Evolutionary conservation across 1,140 invertebrate species (phyloP), one percentile per base, ranked within the genome.

Genomic region (Lasioglossum albipes): DNA sequence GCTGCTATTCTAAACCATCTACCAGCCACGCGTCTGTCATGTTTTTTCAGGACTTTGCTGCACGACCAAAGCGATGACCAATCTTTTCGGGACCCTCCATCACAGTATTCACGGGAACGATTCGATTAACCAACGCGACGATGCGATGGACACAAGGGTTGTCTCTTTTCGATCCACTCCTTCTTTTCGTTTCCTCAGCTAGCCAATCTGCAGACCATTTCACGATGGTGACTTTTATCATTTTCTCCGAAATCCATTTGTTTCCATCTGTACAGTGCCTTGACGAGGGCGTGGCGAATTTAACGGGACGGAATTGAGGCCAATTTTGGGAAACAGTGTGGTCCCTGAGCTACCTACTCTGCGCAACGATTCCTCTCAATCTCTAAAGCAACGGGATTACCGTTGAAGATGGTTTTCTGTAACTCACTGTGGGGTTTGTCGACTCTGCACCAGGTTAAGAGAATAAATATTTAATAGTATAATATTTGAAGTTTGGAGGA

Each of bases 241-340:
- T 76, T 69, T 66, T 31, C 59, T 18, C 67, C 27, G 72, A 61
- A 54, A 75, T 65, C 75, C 84, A 84, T 83, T 79, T 73, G 65
- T 86, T 79, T 86, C 64, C 22, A 31, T 66, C 64, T 18, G 27
- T 6, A 27, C 27, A 12, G 20, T 22, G 22, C 16, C 10, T 41
- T 41, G 71, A 22, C 54, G 57, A 54, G 79, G 75, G 65, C 49
- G 59, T 64, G 73, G 64, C 36, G 49, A 73, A 64, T 59, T 82
- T 59, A 83, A 86, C 75, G 52, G 80, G 41, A 57, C 27, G 68
- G 75, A 85, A 86, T 85, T 75, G 18, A 27, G 57, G 84, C 71
- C 84, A 86, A 86, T 86, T 65, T 52, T 49, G 27, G 62, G 13
- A 49, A 82, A 80, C 57, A 57, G 62, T 36, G 16, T 45, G 61